Evolutionary conservation across 1,140 invertebrate genomes (phyloP).

Genomic region (Sinella curviseta): DNA sequence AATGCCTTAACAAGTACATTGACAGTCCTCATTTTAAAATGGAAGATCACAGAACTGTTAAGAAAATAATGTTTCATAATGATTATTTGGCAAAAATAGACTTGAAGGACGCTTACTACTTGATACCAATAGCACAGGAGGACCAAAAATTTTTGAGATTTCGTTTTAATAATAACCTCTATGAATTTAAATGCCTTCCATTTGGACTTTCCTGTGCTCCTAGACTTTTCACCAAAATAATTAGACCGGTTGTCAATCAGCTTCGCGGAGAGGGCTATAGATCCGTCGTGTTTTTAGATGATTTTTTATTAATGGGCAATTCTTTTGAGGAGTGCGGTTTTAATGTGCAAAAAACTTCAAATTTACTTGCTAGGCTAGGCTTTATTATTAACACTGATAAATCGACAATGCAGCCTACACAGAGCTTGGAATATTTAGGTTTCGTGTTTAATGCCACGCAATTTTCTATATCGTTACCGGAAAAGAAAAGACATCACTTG

Average conservation of each 20-base stretch:
- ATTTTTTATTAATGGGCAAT: slow-evolving; percentile 30
- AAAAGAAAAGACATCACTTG: not conserved
- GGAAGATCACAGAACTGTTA: slow-evolving; percentile 29
- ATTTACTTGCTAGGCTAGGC: not conserved
- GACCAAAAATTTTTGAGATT: slow-evolving; percentile 28
- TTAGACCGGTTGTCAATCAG: slow-evolving; percentile 23
- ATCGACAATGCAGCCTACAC: not conserved
- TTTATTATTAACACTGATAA: not conserved
- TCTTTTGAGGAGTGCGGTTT: not conserved
- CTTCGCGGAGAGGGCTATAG: slow-evolving; percentile 25
- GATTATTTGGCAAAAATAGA: slow-evolving; percentile 36
- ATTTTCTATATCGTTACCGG: not conserved
- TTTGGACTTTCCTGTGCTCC: slow-evolving; percentile 36
- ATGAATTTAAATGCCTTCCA: slow-evolving; percentile 20
- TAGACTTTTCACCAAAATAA: slow-evolving; percentile 38
- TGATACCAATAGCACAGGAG: slow-evolving; percentile 21
- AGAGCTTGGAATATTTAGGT: not conserved
- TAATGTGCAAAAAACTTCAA: not conserved
- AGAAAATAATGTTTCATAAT: not conserved
- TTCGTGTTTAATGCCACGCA: not conserved
- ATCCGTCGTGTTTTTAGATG: slow-evolving; percentile 38
- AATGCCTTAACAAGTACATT: slow-evolving; percentile 36
- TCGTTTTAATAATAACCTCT: not conserved
- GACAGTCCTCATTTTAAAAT: slow-evolving; percentile 40
- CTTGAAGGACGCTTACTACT: slow-evolving; percentile 39